These are phyloP conservation scores for Phortica variegata DNA, from an alignment of 1,140 invertebrate species.

Conservation along the genomic window DNA sequence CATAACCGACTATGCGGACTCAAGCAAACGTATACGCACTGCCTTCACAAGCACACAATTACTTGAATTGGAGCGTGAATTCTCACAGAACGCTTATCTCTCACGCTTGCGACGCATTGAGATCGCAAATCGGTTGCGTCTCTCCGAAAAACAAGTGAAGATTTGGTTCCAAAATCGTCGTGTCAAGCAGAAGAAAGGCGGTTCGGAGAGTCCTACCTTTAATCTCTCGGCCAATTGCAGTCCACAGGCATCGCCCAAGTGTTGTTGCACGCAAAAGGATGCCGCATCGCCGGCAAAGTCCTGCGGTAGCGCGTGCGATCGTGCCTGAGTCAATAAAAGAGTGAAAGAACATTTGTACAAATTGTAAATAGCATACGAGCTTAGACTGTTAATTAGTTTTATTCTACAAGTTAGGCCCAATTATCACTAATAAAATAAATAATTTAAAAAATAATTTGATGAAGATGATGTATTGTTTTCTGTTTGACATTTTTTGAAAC, in stretches of 20 bases:
- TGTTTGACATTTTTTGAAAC: too few species aligned
- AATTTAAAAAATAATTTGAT: too few species aligned
- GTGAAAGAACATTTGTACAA: too few species aligned
- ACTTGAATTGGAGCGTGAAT: conserved; percentile 87
- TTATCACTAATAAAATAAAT: too few species aligned
- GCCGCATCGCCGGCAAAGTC: neutral
- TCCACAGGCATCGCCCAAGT: conserved; percentile 28
- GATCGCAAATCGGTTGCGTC: conserved; percentile 81
- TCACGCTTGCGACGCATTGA: conserved; percentile 87
- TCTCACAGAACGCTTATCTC: conserved; percentile 86
- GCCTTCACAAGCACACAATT: conserved; percentile 92
- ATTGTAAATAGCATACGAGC: too few species aligned
- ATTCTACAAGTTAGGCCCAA: too few species aligned
- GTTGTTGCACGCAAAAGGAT: conserved; percentile 6
- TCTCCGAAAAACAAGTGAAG: conserved; percentile 94
- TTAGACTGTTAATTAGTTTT: too few species aligned
- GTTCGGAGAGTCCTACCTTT: conserved; percentile 57
- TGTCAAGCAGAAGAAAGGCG: conserved; percentile 90
- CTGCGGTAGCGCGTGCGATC: conserved; percentile 17
- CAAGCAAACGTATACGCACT: conserved; percentile 80
- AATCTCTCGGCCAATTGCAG: conserved; percentile 40
- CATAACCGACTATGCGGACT: conserved; percentile 60
- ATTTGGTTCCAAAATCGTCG: conserved; percentile 91
- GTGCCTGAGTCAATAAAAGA: too few species aligned
- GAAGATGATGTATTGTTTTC: too few species aligned